These are phyloP conservation scores for Sylvilagus floridanus DNA, from an alignment of 2,797 vertebrate species.

Conservation along the genomic window DNA sequence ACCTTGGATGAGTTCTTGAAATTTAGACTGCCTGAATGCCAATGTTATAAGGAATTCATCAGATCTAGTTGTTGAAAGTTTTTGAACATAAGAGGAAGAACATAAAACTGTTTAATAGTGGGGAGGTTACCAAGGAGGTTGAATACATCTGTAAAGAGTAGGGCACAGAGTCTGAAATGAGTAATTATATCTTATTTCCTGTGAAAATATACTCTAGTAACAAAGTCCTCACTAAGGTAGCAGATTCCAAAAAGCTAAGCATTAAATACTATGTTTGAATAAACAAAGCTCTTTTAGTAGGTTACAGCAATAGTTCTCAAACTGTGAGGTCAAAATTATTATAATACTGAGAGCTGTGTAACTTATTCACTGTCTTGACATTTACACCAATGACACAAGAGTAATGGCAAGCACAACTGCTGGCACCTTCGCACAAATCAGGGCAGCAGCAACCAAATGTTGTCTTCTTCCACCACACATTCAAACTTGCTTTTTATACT, in stretches of 20 bases:
- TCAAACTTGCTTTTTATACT: neutral
- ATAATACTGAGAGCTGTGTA: neutral
- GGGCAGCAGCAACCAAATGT: neutral
- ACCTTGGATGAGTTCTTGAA: conserved; percentile 33
- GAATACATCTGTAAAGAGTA: neutral
- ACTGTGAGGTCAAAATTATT: neutral
- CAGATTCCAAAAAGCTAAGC: neutral
- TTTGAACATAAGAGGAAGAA: conserved; percentile 37
- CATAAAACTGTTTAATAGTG: neutral
- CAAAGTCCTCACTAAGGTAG: neutral
- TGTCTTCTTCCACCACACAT: neutral
- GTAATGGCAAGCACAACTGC: neutral
- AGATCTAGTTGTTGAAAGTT: conserved; percentile 24
- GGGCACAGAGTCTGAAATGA: neutral
- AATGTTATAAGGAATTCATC: neutral
- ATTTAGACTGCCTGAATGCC: conserved; percentile 24
- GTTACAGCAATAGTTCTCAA: conserved; percentile 2
- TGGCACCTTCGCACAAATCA: neutral
- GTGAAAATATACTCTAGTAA: conserved; percentile 30
- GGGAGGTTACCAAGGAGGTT: conserved; percentile 14
- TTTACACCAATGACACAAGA: neutral
- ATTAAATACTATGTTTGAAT: neutral
- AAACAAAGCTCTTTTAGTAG: neutral
- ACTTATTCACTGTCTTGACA: neutral
- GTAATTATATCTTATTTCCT: conserved; percentile 1